Evolutionary conservation across 2,888 invertebrate genomes (phyloP).

Genomic region (Fragum sueziense): DNA sequence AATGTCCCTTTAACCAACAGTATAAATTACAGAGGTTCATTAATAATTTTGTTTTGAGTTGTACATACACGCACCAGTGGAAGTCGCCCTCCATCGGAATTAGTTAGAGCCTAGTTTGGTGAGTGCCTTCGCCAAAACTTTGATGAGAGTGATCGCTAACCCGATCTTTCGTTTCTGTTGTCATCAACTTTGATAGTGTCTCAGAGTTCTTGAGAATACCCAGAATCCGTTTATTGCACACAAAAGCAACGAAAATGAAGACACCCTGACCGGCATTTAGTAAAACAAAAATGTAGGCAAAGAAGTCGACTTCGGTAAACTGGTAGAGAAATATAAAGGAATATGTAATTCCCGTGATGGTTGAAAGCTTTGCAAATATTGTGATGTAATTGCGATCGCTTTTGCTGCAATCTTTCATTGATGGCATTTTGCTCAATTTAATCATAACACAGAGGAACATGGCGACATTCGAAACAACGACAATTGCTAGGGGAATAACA

Average conservation of each 20-base stretch:
- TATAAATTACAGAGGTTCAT: too few species aligned
- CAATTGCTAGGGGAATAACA: conserved; percentile 35
- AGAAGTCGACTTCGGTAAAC: conserved; percentile 25
- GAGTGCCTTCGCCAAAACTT: background rate
- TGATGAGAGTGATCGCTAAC: too few species aligned
- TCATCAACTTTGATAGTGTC: background rate
- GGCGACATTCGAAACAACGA: conserved; percentile 38
- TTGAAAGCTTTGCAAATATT: conserved; percentile 48
- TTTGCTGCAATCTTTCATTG: conserved; percentile 21
- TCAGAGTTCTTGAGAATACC: conserved; percentile 15
- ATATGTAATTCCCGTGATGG: conserved; percentile 51
- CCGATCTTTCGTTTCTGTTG: background rate
- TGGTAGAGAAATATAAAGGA: conserved; percentile 48
- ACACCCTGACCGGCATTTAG: conserved; percentile 53
- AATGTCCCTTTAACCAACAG: too few species aligned
- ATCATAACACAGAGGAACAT: conserved; percentile 48
- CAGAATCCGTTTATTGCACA: conserved; percentile 39
- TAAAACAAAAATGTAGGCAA: conserved; percentile 45
- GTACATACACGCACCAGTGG: too few species aligned
- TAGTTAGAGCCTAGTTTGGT: background rate
- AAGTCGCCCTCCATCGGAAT: too few species aligned
- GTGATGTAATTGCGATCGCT: conserved; percentile 43
- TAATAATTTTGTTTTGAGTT: too few species aligned
- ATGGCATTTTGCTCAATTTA: conserved; percentile 31
- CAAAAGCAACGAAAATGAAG: conserved; percentile 56